Base-by-base conservation (phyloP, 2,113 vertebrate genomes). In the Antennarius striatus region DNA sequence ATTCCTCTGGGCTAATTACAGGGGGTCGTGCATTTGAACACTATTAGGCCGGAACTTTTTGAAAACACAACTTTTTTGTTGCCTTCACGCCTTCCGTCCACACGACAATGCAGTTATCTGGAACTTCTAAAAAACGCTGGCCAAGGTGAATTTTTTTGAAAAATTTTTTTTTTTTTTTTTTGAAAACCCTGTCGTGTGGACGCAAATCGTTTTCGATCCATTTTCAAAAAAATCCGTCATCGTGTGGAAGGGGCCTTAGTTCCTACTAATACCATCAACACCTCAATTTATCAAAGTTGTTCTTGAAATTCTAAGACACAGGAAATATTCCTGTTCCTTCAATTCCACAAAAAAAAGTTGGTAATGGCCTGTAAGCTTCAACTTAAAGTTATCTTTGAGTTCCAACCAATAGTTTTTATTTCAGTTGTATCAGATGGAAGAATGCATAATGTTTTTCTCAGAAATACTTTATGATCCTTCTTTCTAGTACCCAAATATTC, bases 271-370 rank as follows among this genome's bases (percentile, higher is more conserved):
- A 6, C 39, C 32, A 39, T n/a, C 3, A 15, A 12, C 43, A 47
- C 16, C 17, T 40, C 36, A 50, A 5, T 66, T 17, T 50, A 47
- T 54, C 2, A 30, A 5, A 50, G 45, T 30, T 56, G 6, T 39
- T 13, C 56, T 71, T 48, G 14, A 75, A 71, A 57, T 53, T 14
- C 6, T 63, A 55, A 56, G 54, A 64, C 14, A 13, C 30, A 53
- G n/a, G 14, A 57, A 63, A 28, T 67, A 17, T 15, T 3, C 49
- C 40, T 39, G 52, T 56, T 51, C 46, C 30, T 63, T 3, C 49
- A 66, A 75, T 71, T 63, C 43, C 53, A 59, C 8, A 13, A 47
- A 63, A 47, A 63, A 69, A 73, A 70, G 60, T 59, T 15, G 49
- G 29, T 36, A 71, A 60, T 67, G 55, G 65, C 45, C 53, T 51